phyloP scores from a whole-genome alignment of 2,888 invertebrate genomes.

The Pristionchus japonicus region DNA sequence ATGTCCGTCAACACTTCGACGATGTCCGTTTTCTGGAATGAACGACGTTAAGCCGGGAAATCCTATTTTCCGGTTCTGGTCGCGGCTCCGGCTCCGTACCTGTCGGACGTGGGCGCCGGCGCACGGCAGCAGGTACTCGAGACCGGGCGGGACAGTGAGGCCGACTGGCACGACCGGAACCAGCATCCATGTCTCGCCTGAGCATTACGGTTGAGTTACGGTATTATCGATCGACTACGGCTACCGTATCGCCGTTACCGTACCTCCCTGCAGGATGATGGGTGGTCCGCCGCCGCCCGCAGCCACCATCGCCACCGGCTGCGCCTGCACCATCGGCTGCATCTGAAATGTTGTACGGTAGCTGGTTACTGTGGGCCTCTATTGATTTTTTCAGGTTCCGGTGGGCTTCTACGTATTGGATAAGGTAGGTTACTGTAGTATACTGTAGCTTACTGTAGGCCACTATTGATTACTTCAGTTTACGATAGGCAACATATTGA shows the following conservation, averaged over 20 bases:
- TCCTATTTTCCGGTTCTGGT: neutral
- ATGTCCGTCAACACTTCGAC: conserved; percentile 16
- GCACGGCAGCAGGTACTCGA: conserved; percentile 33
- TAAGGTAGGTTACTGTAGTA: too few species aligned
- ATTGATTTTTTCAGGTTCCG: too few species aligned
- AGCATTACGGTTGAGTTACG: neutral
- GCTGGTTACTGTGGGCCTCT: too few species aligned
- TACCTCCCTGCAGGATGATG: neutral
- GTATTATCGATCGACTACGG: too few species aligned
- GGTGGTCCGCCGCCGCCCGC: neutral
- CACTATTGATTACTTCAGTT: too few species aligned
- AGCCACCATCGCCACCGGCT: neutral
- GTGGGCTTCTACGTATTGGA: too few species aligned
- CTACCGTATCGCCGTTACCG: neutral
- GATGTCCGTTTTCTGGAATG: conserved; percentile 17
- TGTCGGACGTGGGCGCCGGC: conserved; percentile 37
- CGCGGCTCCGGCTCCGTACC: neutral
- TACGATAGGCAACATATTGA: too few species aligned
- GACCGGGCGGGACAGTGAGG: conserved; percentile 8
- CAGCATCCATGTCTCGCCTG: conserved; percentile 12
- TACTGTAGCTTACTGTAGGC: too few species aligned
- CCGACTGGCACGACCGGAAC: neutral
- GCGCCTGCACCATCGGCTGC: neutral
- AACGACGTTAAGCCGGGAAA: neutral
- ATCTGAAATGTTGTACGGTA: neutral